Conservation (phyloP, 2,113 vertebrate genomes). For the Ptilonorhynchus violaceus region DNA sequence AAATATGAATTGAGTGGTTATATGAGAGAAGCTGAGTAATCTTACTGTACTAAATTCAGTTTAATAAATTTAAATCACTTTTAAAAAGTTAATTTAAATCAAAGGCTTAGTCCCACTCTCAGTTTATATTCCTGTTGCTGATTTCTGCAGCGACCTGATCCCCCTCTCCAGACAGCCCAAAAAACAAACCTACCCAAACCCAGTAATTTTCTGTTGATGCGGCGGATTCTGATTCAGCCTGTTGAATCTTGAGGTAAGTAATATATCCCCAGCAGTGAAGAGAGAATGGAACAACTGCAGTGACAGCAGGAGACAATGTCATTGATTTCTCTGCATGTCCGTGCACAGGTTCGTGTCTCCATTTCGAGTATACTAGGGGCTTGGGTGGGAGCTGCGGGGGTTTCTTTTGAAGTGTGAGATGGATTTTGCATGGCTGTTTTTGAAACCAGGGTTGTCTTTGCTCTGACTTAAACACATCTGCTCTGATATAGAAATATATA, state of each 20-base stretch:
- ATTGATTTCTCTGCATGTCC: accelerated
- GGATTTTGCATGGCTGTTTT: no score
- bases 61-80: not conserved
- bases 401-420: not conserved
- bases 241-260: accelerated
- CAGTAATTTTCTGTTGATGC: not conserved
- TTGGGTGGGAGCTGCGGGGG: accelerated
- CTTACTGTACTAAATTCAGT: not conserved
- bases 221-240: not conserved
- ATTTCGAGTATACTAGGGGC: accelerated
- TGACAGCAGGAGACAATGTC: not conserved
- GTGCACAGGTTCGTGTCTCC: not conserved
- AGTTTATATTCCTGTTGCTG: not conserved
- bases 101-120: not conserved
- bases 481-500: not conserved
- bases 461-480: not conserved
- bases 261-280: accelerated
- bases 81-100: not conserved
- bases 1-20: not conserved
- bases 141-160: not conserved
- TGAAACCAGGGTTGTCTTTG: not conserved
- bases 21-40: not conserved
- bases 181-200: not conserved
- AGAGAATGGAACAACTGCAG: no score
- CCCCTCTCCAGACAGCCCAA: not conserved